Base-by-base conservation (phyloP, 2,888 invertebrate species). In the Zygaena filipendulae region DNA sequence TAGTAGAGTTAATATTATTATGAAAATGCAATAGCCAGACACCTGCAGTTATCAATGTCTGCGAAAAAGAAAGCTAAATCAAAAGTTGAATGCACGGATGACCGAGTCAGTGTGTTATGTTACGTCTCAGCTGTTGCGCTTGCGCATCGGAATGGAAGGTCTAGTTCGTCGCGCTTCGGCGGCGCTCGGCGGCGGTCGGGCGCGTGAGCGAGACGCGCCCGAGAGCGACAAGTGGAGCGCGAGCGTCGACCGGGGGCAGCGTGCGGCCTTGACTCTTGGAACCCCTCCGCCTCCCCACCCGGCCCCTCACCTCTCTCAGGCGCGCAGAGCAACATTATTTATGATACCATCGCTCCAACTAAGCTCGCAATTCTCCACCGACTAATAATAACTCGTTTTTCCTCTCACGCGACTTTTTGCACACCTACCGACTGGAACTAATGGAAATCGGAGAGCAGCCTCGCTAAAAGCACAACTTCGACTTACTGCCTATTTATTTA, bases 201-300 rank as follows among this genome's bases (percentile, higher is more conserved):
- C 33, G 47, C 35, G 47, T 43, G 62, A 72, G 64, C 53, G 70
- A 69, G 74, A 71, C 49, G 42, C 36, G 39, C 45, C 32, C 35
- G 48, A 47, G 68, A 68, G 70, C 63, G 68, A 69, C 71, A 71
- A 67, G 69, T 68, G 69, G 70, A 68, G 63, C 70, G 71, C 72
- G 83, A 92, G 90, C 84, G 92, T 91, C 74, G 92, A 88, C 64
- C 77, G 84, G 82, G 85, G 85, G 85, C 86, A 86, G 82, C 84
- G 85, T 83, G 86, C 85, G 86, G 82, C 86, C 86, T 87, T 86
- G 86, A 86, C 86, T 86, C 83, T 80, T 74, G 64, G 59, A 60
- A 39, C 43, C 45, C 41, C 42, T 31, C 34, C 46, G 43, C 48
- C 47, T 40, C 48, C 42, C 33, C 42, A 35, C 47, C 33, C 45